Conservation (phyloP, 2,888 invertebrate species). For the Cosmopolites sordidus region DNA sequence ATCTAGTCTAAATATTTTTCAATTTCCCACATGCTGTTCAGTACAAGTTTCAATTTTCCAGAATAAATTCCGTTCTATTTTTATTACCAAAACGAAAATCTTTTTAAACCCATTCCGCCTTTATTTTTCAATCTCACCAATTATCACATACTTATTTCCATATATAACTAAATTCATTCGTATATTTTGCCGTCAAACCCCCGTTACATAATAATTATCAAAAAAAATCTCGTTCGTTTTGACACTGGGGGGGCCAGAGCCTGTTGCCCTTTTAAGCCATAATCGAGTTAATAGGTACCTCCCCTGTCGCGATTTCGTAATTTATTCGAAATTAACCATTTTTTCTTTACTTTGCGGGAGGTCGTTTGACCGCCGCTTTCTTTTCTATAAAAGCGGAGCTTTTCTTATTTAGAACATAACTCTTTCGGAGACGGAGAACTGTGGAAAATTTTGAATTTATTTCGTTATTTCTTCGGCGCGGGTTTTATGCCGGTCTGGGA, state of each 20-base stretch:
- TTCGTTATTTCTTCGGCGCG: constrained; percentile 2
- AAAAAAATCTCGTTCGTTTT: background rate
- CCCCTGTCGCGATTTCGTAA: background rate
- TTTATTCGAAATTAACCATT: background rate
- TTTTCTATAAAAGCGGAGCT: background rate
- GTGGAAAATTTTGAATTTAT: constrained; percentile 15
- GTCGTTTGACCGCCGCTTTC: background rate
- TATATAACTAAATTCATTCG: too few relatives aligned
- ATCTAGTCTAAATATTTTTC: too few relatives aligned
- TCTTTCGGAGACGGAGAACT: constrained; percentile 4
- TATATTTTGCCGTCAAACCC: too few relatives aligned
- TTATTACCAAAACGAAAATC: too few relatives aligned
- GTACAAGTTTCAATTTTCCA: too few relatives aligned
- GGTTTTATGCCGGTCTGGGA: background rate
- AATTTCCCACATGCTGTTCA: too few relatives aligned
- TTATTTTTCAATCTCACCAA: too few relatives aligned
- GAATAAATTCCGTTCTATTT: too few relatives aligned
- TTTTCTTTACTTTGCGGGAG: background rate
- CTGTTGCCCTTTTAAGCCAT: background rate
- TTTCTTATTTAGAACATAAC: constrained; percentile 10
- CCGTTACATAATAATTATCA: background rate
- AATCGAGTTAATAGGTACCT: background rate
- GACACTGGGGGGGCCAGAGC: background rate
- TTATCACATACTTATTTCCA: too few relatives aligned
- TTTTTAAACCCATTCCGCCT: too few relatives aligned